Evolutionary conservation across 2,113 vertebrate species (phyloP).

Genomic region (Pelodiscus sinensis): DNA sequence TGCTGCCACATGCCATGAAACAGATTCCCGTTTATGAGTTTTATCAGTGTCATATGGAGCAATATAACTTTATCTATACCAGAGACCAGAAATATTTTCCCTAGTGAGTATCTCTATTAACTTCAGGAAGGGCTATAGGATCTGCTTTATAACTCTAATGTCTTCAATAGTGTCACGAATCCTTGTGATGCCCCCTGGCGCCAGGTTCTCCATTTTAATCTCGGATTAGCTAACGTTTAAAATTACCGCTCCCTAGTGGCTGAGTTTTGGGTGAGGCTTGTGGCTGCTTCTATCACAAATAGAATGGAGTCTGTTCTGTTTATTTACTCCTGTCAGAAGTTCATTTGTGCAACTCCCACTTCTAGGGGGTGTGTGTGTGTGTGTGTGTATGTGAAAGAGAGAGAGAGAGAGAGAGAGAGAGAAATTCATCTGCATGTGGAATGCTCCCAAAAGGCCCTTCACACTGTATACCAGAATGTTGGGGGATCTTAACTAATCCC

Average conservation of each 20-base stretch:
- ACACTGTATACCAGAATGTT: background rate
- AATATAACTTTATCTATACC: background rate
- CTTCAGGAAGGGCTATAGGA: background rate
- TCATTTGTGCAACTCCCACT: background rate
- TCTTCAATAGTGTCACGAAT: background rate
- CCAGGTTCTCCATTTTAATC: background rate
- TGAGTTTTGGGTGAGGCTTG: background rate
- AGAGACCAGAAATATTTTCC: background rate
- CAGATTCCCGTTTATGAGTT: background rate
- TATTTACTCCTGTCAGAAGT: background rate
- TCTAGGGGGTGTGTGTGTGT: background rate
- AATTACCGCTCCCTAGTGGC: background rate
- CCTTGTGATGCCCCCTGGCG: background rate
- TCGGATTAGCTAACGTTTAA: background rate
- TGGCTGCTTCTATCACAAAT: background rate
- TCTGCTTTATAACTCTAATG: background rate
- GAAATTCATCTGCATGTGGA: background rate
- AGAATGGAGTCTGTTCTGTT: background rate
- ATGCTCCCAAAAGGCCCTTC: background rate
- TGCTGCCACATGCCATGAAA: background rate
- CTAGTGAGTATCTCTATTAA: background rate
- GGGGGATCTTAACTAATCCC: background rate
- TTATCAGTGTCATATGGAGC: background rate
- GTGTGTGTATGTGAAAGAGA: background rate
- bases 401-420: no score